Percentiles rank a stretch among this genome's conserved stretches.
These are phyloP conservation scores for Eilema depressum DNA, from an alignment of 2,888 invertebrate species.

Conservation along the genomic window DNA sequence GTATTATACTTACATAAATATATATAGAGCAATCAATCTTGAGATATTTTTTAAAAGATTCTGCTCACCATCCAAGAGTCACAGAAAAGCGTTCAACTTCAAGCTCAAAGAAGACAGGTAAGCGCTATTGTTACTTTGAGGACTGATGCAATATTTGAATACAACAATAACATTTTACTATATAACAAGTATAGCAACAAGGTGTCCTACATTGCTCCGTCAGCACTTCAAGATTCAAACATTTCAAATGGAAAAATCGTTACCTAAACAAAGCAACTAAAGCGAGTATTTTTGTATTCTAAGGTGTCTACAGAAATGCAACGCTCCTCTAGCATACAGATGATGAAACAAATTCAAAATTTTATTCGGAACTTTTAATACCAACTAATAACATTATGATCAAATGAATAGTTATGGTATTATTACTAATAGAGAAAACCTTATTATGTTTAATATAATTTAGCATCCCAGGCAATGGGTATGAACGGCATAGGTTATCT, in stretches of 20 bases:
- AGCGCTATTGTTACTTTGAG: conserved; percentile 11
- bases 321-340: conserved; percentile 10
- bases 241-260: conserved; percentile 23
- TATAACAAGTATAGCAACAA: conserved; percentile 7
- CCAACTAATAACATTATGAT: conserved; percentile 30
- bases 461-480: too few relatives aligned
- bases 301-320: conserved; percentile 17
- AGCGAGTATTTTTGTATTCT: conserved; percentile 24
- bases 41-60: not conserved
- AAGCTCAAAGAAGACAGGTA: conserved; percentile 7
- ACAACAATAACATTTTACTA: conserved; percentile 19
- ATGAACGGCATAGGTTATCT: too few relatives aligned
- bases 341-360: conserved; percentile 10
- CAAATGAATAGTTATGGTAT: conserved; percentile 26
- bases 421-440: conserved; percentile 24
- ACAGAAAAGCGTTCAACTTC: not conserved
- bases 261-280: conserved; percentile 30
- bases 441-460: conserved; percentile 16
- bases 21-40: not conserved
- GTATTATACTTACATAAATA: too few relatives aligned
- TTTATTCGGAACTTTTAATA: conserved; percentile 21
- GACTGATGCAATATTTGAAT: conserved; percentile 12
- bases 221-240: conserved; percentile 26
- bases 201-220: not conserved
- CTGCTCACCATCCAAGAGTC: not conserved